Evolutionary conservation across 2,113 vertebrate genomes (phyloP), one percentile per base, ranked within the genome.

Genomic region (Myxocyprinus asiaticus): DNA sequence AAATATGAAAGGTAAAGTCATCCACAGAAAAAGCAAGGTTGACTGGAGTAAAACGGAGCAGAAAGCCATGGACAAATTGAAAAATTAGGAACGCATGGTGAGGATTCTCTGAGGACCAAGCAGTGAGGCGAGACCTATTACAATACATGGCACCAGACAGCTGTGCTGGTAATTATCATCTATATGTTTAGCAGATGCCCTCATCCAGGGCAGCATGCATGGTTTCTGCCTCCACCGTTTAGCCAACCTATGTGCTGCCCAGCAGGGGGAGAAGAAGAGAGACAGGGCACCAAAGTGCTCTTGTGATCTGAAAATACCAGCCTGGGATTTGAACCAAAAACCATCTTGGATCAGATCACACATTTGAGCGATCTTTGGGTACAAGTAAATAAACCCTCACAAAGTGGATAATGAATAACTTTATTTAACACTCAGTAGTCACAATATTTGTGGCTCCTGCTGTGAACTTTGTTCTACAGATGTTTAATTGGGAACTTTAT

Each of bases 121-220:
- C 55, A 74, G 83, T 84, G 90, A 89, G 87, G 88, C 83, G 76
- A 90, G 88, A 90, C 89, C 90, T 89, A 89, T 91, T 92, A 91
- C 78, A 87, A 85, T 88, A 85, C 88, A 85, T 88, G 91, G 89
- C 87, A 90, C 86, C 70, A 88, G 87, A 88, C 90, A 91, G 91
- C 89, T 89, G 90, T 86, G 87, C 85, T 85, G 86, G 82, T 90
- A 93, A 93, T 94, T 91, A 93, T 88, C 86, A 87, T 89, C 88
- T 79, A 88, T 88, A 87, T 88, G 87, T 91, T 91, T 87, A 91
- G 88, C 88, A 87, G 85, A 81, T 81, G 50, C 80, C 85, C 80
- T 90, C 85, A 90, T 87, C 79, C 87, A 87, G 89, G 87, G 83
- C 78, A 89, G 83, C 78, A 75, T 89, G 84, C 84, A 87, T 69